Conservation (phyloP, 2,113 vertebrate species). For the Notothenia rossii region DNA sequence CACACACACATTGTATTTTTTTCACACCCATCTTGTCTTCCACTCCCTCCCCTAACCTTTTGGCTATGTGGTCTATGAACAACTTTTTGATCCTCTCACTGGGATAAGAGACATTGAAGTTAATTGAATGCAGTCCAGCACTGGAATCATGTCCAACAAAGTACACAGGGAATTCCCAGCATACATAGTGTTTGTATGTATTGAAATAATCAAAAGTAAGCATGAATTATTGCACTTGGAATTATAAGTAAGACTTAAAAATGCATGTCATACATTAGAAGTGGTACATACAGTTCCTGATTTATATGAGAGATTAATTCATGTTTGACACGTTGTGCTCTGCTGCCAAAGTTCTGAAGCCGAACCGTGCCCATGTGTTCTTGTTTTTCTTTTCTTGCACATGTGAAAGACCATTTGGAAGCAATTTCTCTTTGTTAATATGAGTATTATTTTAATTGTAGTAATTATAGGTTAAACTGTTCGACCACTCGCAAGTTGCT, state of each 20-base stretch:
- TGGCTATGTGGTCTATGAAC: constrained; percentile 27
- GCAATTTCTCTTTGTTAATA: constrained; percentile 86
- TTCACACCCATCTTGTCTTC: constrained; percentile 52
- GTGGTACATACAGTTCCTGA: constrained; percentile 41
- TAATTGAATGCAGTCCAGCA: constrained; percentile 46
- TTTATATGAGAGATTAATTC: constrained; percentile 59
- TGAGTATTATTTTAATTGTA: constrained; percentile 86
- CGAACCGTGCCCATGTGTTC: constrained; percentile 74
- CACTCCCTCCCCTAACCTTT: constrained; percentile 54
- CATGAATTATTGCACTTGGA: constrained; percentile 22
- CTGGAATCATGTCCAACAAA: constrained; percentile 58
- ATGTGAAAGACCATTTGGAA: constrained; percentile 83
- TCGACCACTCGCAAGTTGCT: constrained; percentile 80
- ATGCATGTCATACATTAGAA: constrained; percentile 5
- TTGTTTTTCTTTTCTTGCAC: constrained; percentile 72
- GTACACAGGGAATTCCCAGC: constrained; percentile 61
- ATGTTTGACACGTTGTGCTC: constrained; percentile 65
- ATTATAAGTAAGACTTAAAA: constrained; percentile 19
- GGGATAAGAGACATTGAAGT: constrained; percentile 36
- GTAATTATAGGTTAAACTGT: constrained; percentile 87
- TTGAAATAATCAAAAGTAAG: constrained; percentile 30
- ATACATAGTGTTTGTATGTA: constrained; percentile 31
- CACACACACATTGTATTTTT: constrained; percentile 15
- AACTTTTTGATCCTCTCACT: constrained; percentile 44
- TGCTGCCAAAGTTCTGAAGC: constrained; percentile 64